Evolutionary conservation across 2,888 invertebrate genomes (phyloP).

Genomic region (Apamea anceps): DNA sequence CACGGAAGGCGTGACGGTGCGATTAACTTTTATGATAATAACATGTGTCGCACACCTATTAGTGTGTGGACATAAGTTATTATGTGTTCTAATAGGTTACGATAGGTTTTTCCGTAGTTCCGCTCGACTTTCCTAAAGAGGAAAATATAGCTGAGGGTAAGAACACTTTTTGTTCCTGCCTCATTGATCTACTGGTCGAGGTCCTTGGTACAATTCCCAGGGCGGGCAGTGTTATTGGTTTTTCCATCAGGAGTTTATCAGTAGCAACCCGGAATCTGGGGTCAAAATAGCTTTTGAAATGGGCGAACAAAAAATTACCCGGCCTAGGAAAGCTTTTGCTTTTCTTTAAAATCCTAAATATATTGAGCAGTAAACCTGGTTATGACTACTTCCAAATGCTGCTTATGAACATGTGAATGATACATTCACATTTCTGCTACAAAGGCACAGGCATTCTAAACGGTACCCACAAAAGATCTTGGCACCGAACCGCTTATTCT

Average conservation of each 20-base stretch:
- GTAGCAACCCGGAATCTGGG: neutral
- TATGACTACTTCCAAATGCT: neutral
- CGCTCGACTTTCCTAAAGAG: neutral
- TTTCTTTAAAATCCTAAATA: neutral
- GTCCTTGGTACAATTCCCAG: neutral
- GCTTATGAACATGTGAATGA: neutral
- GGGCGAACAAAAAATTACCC: too few species aligned
- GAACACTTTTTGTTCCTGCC: neutral
- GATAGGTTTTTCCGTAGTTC: slow-evolving; percentile 18
- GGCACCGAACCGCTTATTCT: neutral
- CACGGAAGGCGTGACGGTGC: slow-evolving; percentile 48
- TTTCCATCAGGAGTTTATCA: neutral
- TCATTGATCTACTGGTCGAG: neutral
- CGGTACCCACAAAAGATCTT: slow-evolving; percentile 6
- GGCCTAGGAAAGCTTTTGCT: neutral
- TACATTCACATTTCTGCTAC: slow-evolving; percentile 18
- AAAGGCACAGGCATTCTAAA: slow-evolving; percentile 7
- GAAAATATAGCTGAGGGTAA: neutral
- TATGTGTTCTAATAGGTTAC: slow-evolving; percentile 6
- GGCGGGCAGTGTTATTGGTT: neutral
- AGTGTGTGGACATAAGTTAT: slow-evolving; percentile 3
- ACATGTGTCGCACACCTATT: slow-evolving; percentile 7
- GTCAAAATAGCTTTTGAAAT: neutral
- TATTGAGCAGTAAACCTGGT: neutral
- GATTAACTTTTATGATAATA: slow-evolving; percentile 50